These are phyloP conservation scores for Montipora foliosa DNA, from an alignment of 64 coral and sea anemone species.

Conservation along the genomic window DNA sequence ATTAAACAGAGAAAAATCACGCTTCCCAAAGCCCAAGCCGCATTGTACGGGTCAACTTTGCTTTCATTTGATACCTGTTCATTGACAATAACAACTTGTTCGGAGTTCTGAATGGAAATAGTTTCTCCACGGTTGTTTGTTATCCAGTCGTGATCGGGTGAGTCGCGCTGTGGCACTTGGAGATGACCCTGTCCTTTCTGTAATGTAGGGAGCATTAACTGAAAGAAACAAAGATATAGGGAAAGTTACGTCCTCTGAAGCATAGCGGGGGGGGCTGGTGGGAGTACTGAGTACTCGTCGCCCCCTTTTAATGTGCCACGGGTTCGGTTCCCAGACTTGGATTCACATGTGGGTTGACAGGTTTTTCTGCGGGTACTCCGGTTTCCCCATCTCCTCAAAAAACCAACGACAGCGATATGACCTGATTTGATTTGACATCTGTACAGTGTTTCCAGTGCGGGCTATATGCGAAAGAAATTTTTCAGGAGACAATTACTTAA, in stretches of 20 bases:
- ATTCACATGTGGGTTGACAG: too few relatives aligned
- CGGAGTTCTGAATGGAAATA: slow-evolving; percentile 78
- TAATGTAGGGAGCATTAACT: slow-evolving; percentile 3
- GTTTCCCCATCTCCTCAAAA: too few relatives aligned
- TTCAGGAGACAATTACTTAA: too few relatives aligned
- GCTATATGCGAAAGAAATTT: too few relatives aligned
- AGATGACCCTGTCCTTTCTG: not conserved
- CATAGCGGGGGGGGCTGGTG: too few relatives aligned
- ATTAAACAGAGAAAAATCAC: slow-evolving; percentile 88
- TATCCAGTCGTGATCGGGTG: not conserved
- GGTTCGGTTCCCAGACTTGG: too few relatives aligned
- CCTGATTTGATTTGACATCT: too few relatives aligned
- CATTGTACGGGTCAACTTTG: slow-evolving; percentile 87
- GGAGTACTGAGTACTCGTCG: too few relatives aligned
- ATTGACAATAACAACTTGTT: slow-evolving; percentile 73
- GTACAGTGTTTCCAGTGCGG: too few relatives aligned
- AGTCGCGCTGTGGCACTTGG: not conserved
- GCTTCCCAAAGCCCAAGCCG: slow-evolving; percentile 92
- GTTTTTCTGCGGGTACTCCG: too few relatives aligned
- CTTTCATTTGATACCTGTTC: slow-evolving; percentile 33
- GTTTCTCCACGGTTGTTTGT: not conserved
- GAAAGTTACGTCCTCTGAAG: not conserved
- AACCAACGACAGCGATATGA: too few relatives aligned
- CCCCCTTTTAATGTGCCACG: too few relatives aligned
- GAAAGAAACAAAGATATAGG: not conserved